Conservation (phyloP, 1,140 invertebrate species). For the Centruroides sculpturatus region DNA sequence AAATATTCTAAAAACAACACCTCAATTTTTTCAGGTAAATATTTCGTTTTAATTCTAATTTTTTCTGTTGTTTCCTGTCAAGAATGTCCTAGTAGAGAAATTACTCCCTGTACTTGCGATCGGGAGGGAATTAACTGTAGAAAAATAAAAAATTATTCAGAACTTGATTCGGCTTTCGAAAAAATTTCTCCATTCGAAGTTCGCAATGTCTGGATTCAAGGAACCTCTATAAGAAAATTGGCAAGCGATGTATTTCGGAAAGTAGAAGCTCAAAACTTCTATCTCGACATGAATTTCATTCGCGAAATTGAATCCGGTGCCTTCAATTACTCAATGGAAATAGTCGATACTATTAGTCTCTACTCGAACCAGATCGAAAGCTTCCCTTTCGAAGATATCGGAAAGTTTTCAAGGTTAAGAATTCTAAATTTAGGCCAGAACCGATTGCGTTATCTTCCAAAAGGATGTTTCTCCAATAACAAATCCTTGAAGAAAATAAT, state of each 20-base stretch:
- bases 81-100: background rate
- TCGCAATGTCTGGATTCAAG: background rate
- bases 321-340: background rate
- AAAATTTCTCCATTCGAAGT: background rate
- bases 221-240: background rate
- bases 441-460: background rate
- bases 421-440: background rate
- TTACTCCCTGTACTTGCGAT: conserved; percentile 4
- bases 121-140: conserved; percentile 1
- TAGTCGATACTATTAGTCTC: background rate
- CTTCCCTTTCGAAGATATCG: background rate
- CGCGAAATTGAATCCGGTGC: background rate
- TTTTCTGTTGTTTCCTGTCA: no score
- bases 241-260: background rate
- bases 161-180: background rate
- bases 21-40: no score
- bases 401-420: background rate
- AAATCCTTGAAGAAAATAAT: background rate
- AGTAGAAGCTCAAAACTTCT: background rate
- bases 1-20: no score
- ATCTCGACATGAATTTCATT: background rate
- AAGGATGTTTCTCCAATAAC: background rate
- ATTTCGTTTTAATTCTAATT: no score
- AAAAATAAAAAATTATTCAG: background rate
- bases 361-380: background rate